These are phyloP conservation scores for Columbina picui DNA, from an alignment of 2,113 vertebrate species.

Conservation along the genomic window DNA sequence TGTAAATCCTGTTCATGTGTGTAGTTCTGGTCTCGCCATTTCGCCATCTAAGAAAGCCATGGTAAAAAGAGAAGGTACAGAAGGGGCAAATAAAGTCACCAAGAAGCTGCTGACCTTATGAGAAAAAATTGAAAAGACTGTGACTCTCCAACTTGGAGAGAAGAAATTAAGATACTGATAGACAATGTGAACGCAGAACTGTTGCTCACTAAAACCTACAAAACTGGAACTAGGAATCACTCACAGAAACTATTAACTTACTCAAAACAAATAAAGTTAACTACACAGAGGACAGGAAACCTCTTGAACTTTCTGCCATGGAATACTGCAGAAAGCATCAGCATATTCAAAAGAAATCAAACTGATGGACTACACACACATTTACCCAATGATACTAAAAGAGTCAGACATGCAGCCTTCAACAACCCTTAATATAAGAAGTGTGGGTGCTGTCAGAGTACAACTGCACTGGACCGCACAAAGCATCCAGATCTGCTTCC, in stretches of 20 bases:
- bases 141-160: background rate
- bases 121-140: background rate
- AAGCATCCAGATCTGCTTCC: background rate
- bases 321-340: background rate
- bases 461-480: background rate
- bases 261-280: background rate
- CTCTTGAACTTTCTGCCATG: background rate
- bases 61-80: background rate
- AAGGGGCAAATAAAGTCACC: background rate
- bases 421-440: background rate
- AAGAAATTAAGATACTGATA: background rate
- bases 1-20: background rate
- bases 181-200: background rate
- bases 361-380: background rate
- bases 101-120: background rate
- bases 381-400: background rate
- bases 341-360: background rate
- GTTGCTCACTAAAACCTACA: background rate
- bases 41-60: background rate
- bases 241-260: background rate
- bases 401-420: background rate
- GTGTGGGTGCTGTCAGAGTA: background rate
- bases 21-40: background rate
- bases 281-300: background rate
- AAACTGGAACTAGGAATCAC: background rate